phyloP scores from a whole-genome alignment of 2,888 invertebrate species.

The Glaucopsyche alexis region DNA sequence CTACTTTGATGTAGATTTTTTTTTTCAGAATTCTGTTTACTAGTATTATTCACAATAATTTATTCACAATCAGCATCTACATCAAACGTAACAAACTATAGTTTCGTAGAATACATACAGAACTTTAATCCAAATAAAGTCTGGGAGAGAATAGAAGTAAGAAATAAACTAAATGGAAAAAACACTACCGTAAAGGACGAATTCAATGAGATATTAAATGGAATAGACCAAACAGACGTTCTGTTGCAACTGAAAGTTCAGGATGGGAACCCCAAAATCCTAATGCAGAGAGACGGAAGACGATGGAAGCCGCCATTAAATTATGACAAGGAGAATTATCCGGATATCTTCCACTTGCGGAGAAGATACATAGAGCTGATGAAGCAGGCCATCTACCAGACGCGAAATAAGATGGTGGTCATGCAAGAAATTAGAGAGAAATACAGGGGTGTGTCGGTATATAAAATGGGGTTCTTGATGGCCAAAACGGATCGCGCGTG shows the following conservation, averaged over 20 bases:
- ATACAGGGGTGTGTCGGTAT: conserved; percentile 44
- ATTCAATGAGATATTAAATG: conserved; percentile 44
- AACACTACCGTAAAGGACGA: conserved; percentile 43
- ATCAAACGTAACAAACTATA: conserved; percentile 31
- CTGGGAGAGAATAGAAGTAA: conserved; percentile 47
- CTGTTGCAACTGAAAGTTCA: conserved; percentile 47
- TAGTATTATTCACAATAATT: not conserved
- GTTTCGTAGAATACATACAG: conserved; percentile 46
- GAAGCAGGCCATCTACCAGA: conserved; percentile 57
- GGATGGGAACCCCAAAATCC: conserved; percentile 43
- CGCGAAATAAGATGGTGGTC: conserved; percentile 52
- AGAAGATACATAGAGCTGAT: conserved; percentile 53
- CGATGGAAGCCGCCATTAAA: conserved; percentile 43
- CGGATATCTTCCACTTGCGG: conserved; percentile 44
- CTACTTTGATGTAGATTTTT: too few species aligned
- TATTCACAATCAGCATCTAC: not conserved
- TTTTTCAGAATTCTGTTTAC: not conserved
- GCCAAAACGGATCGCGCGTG: conserved; percentile 52
- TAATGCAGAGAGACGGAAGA: conserved; percentile 41
- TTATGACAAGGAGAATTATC: not conserved
- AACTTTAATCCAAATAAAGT: conserved; percentile 48
- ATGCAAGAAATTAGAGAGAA: conserved; percentile 51
- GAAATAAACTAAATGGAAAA: conserved; percentile 40
- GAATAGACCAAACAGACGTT: conserved; percentile 52
- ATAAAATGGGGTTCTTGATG: conserved; percentile 60